Conservation (phyloP, 2,797 vertebrate genomes). For the Scomberomorus guttatus region DNA sequence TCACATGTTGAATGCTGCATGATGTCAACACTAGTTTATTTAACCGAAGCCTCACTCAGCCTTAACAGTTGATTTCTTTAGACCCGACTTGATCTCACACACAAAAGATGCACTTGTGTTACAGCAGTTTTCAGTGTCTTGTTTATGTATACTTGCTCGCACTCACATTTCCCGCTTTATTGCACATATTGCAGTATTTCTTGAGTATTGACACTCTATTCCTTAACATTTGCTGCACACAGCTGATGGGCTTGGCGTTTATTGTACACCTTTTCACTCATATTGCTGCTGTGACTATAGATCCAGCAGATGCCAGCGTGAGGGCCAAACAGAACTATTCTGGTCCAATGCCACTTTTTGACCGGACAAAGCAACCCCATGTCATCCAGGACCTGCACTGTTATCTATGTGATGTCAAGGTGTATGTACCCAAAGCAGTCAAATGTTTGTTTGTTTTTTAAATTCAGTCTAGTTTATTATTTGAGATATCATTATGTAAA, state of each 20-base stretch:
- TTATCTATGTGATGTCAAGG: conserved; percentile 83
- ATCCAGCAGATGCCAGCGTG: conserved; percentile 82
- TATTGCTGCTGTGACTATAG: conserved; percentile 77
- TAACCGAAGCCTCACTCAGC: conserved; percentile 17
- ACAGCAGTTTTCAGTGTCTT: conserved; percentile 4
- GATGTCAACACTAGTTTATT: conserved; percentile 63
- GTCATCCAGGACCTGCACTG: conserved; percentile 87
- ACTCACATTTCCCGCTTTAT: neutral
- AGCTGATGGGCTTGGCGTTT: conserved; percentile 79
- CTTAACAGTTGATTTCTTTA: conserved; percentile 48
- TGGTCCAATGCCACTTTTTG: conserved; percentile 79
- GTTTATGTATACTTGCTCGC: neutral
- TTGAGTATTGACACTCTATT: conserved; percentile 19
- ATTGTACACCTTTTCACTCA: conserved; percentile 78
- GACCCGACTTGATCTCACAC: conserved; percentile 24
- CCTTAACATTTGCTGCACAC: conserved; percentile 68
- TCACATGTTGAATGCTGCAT: conserved; percentile 59
- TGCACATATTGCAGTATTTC: neutral
- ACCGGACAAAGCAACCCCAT: conserved; percentile 78
- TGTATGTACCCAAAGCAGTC: conserved; percentile 77
- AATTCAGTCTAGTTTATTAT: too few species aligned
- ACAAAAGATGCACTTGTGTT: conserved; percentile 53
- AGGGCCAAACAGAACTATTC: conserved; percentile 80
- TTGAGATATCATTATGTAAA: neutral
- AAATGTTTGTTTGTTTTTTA: neutral